Evolutionary conservation across 2,888 invertebrate species (phyloP).

Genomic region (Nebria brevicollis): DNA sequence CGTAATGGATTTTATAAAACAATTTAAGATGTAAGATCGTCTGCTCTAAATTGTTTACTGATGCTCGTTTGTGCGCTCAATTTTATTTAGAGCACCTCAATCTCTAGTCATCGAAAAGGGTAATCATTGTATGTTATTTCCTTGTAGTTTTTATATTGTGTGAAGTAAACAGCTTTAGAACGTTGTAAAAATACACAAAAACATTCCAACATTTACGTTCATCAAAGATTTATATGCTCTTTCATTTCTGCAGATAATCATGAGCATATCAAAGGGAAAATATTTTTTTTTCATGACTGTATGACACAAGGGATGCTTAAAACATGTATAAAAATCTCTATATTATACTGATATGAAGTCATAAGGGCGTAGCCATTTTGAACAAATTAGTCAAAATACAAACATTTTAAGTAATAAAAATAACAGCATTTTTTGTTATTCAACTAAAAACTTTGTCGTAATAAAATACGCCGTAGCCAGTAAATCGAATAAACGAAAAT

Average conservation of each 20-base stretch:
- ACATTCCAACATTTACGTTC: conserved; percentile 38
- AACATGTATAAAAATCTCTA: not conserved
- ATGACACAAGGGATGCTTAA: not conserved
- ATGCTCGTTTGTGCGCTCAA: no score
- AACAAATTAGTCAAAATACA: not conserved
- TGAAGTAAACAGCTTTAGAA: conserved; percentile 39
- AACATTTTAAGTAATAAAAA: not conserved
- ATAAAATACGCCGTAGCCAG: no score
- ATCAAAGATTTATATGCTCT: conserved; percentile 15
- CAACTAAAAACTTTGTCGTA: not conserved
- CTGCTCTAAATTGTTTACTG: no score
- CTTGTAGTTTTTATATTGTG: not conserved
- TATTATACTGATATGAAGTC: not conserved
- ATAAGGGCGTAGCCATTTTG: not conserved
- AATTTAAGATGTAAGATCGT: no score
- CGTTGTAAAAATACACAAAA: conserved; percentile 25
- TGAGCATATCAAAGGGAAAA: conserved; percentile 3
- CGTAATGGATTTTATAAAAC: no score
- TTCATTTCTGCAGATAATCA: conserved; percentile 11
- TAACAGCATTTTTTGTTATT: not conserved
- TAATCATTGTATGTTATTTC: not conserved
- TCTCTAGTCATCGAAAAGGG: no score
- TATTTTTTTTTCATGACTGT: not conserved
- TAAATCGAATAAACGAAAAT: not conserved
- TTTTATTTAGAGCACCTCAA: no score